These are phyloP conservation scores for Lineus longissimus DNA, from an alignment of 1,140 invertebrate genomes.

Conservation along the genomic window DNA sequence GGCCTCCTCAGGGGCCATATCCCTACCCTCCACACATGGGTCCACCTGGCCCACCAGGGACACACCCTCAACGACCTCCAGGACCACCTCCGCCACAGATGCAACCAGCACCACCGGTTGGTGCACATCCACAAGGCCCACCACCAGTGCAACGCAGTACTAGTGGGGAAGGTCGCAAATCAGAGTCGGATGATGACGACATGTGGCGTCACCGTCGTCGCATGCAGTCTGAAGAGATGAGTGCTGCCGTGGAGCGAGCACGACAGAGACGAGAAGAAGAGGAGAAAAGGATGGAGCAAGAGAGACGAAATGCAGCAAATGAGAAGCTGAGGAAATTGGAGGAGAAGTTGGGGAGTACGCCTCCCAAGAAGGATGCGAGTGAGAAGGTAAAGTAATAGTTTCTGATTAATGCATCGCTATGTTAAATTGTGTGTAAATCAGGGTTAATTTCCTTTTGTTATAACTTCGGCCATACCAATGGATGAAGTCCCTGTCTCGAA, in stretches of 20 bases:
- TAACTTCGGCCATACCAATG: too few relatives aligned
- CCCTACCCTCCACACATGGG: not conserved
- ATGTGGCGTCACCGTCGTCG: constrained; percentile 67
- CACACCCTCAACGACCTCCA: not conserved
- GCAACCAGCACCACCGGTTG: not conserved
- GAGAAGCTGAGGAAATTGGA: constrained; percentile 65
- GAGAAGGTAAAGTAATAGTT: not conserved
- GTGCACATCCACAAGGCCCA: not conserved
- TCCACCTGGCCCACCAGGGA: not conserved
- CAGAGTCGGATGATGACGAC: constrained; percentile 65
- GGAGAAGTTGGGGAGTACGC: constrained; percentile 53
- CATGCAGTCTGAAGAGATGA: constrained; percentile 66
- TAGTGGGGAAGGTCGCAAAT: not conserved
- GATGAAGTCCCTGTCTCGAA: too few relatives aligned
- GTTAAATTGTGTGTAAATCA: too few relatives aligned
- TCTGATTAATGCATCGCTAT: too few relatives aligned
- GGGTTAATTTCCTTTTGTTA: too few relatives aligned
- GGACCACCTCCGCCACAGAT: not conserved
- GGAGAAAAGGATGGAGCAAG: constrained; percentile 69
- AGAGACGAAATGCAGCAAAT: constrained; percentile 55
- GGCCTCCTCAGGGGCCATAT: not conserved
- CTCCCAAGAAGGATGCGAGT: not conserved
- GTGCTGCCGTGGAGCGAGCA: constrained; percentile 69
- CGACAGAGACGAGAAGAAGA: constrained; percentile 75
- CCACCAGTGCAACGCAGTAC: not conserved